Base-by-base conservation (phyloP, 1,140 invertebrate species). In the Calephelis virginiensis region DNA sequence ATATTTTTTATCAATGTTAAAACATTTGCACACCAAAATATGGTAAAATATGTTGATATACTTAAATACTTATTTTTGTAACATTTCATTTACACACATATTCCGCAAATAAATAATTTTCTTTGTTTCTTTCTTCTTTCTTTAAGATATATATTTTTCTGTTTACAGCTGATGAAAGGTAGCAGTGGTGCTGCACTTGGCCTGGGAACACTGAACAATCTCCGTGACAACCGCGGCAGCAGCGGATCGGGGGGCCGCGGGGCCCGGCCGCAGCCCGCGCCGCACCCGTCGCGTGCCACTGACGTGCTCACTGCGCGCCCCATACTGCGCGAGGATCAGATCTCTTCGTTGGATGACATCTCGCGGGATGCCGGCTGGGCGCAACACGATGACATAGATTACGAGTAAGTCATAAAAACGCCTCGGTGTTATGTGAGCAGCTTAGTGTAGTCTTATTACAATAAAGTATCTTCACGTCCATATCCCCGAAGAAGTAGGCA, bases 261-360 rank as follows among this genome's bases (percentile, higher is more conserved):
- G 75, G 61, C 13, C 14, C 83, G 79, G 68, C 77, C 78, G 71
- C 78, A 81, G 38, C 78, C 82, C 71, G 83, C 85, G 67, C 82
- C 85, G 59, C 82, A 81, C 71, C 83, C 85, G 66, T 82, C 85
- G 59, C 82, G 89, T 76, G 90, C 86, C 68, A 83, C 81, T 56
- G 89, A 86, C 72, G 80, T 86, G 69, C 77, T 90, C 37, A 85
- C 83, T 9, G 80, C 88, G 28, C 77, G 96, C 61, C 96, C 97
- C 46, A 98, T 99, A 60, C 97, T 99, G 59, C 96, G 96, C 68
- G 97, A 98, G 78, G 97, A 98, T 84, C 97, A 98, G 88, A 93
- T 99, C 64, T 96, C 95, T 76, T 95, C 96, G 67, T 96, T 98
- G 93, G 97, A 98, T 90, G 96, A 98, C 80, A 96, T 98, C 69